phyloP scores from a whole-genome alignment of 2,797 vertebrate genomes.

The Helarctos malayanus region DNA sequence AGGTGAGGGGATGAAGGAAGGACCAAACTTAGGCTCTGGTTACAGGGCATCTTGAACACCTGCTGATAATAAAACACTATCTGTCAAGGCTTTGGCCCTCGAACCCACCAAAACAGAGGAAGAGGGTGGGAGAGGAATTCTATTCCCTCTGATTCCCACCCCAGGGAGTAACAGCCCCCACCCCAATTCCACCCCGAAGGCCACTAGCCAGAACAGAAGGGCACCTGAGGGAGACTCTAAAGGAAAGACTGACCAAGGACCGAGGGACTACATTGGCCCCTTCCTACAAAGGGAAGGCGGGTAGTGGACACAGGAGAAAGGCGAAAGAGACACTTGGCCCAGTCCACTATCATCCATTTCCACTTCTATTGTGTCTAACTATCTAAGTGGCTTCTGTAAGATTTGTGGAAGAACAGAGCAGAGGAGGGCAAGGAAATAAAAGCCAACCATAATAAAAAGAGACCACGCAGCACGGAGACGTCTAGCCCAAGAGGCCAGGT shows the following conservation, averaged over 20 bases:
- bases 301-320: neutral
- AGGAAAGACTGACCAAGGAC: slow-evolving; percentile 20
- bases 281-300: neutral
- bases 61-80: slow-evolving; percentile 86
- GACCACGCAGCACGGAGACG: neutral
- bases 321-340: neutral
- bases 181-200: neutral
- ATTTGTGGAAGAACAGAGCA: neutral
- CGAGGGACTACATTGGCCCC: neutral
- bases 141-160: slow-evolving; percentile 62
- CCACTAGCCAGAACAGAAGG: slow-evolving; percentile 24
- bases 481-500: neutral
- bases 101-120: slow-evolving; percentile 58
- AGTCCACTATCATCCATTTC: neutral
- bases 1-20: slow-evolving; percentile 83
- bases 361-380: neutral
- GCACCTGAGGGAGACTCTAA: neutral
- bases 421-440: neutral
- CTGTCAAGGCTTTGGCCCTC: slow-evolving; percentile 74
- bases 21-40: slow-evolving; percentile 78
- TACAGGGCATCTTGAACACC: slow-evolving; percentile 83
- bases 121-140: slow-evolving; percentile 70
- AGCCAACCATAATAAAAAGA: neutral
- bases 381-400: slow-evolving; percentile 4
- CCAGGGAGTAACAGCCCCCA: slow-evolving; percentile 44